Evolutionary conservation across 2,797 vertebrate genomes (phyloP), one percentile per base, ranked within the genome.

Genomic region (Gambelia wislizenii): DNA sequence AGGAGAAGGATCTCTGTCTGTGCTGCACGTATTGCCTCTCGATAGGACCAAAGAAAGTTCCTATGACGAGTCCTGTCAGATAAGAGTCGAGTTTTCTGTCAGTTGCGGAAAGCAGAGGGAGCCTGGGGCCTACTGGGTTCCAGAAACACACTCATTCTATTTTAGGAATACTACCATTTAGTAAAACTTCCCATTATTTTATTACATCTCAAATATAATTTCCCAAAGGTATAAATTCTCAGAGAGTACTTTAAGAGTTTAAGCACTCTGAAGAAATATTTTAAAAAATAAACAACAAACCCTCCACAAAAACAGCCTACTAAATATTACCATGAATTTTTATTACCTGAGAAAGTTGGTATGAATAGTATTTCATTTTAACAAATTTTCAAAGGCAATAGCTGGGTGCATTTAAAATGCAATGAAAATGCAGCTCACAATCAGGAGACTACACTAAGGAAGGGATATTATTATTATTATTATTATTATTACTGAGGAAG

Each of bases 351-450:
- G 59, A 79, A 79, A 49, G 74, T 9, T 49, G 30, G 30, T 13
- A 36, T 13, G 22, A 56, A 67, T 4, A 54, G 14, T 20, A 30
- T 64, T 0, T 69, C 13, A 33, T 89, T 89, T 79, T 79, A 84
- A 79, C 30, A 78, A 84, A 30, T 42, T 70, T 56, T 79, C 83
- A 76, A 79, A 84, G 42, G 47, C 59, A 52, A n/a, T 75, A 22
- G 54, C n/a, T 52, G 54, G 52, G 27, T 64, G n/a, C 6, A 81
- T 22, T 52, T 75, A n/a, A 86, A 64, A 81, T 61, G 67, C 33
- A 49, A 74, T 39, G n/a, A 85, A 75, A 75, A 81, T 30, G 25
- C 6, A 81, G 61, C 75, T 81, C 44, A 64, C 14, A 27, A 74
- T 27, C 77, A 75, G 39, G 44, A 61, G 67, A 81, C 33, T 80